Evolutionary conservation across 2,113 vertebrate genomes (phyloP).

Genomic region (Gavia stellata): DNA sequence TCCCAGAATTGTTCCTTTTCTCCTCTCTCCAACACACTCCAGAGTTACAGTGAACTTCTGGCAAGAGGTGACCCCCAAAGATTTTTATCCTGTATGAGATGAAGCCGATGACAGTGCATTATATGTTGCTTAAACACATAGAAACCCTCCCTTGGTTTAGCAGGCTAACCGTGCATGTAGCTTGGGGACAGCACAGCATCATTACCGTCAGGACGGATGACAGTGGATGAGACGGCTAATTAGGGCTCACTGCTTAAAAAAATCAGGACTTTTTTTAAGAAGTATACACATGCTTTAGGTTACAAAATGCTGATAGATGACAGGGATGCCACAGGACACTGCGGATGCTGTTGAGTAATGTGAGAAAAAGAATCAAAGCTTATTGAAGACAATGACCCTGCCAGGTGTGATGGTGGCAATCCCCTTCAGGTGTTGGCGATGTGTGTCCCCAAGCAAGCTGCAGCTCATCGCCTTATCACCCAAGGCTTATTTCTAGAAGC

Average conservation of each 20-base stretch:
- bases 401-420: neutral
- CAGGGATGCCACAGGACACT: neutral
- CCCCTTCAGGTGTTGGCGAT: neutral
- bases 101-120: neutral
- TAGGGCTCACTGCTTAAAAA: neutral
- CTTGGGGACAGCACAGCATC: neutral
- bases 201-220: accelerated
- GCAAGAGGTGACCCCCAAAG: no score
- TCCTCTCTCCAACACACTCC: neutral
- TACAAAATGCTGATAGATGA: neutral
- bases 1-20: neutral
- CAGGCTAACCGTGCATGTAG: accelerated
- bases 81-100: no score
- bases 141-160: neutral
- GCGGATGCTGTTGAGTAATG: neutral
- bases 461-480: neutral
- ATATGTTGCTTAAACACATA: accelerated
- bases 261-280: neutral
- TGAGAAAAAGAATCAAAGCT: neutral
- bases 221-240: neutral
- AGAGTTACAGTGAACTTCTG: neutral
- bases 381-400: neutral
- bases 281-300: neutral
- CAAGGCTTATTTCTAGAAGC: neutral
- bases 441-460: neutral